Evolutionary conservation across 2,113 vertebrate species (phyloP).

Genomic region (Balaeniceps rex): DNA sequence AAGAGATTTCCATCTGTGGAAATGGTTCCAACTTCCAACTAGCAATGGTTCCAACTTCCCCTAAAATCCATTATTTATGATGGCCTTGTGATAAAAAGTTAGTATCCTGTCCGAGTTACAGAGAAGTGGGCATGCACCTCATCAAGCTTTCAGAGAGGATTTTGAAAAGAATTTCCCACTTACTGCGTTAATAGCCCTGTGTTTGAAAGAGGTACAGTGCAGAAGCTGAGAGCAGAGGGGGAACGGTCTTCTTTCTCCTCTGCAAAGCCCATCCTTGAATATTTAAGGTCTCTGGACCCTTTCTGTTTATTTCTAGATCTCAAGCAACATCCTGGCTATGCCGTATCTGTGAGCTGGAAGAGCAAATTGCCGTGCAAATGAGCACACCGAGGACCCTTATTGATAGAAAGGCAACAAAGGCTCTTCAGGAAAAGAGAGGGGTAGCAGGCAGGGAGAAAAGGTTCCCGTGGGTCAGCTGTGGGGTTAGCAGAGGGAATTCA

Average conservation of each 20-base stretch:
- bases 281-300: neutral
- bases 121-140: constrained; percentile 5
- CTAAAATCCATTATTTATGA: constrained; percentile 23
- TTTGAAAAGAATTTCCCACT: constrained; percentile 40
- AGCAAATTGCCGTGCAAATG: neutral
- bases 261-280: neutral
- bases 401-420: constrained; percentile 13
- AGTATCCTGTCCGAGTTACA: constrained; percentile 4
- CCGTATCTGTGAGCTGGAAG: neutral
- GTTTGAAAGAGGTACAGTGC: neutral
- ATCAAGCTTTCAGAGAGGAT: constrained; percentile 52
- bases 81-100: constrained; percentile 15
- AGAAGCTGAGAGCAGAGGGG: neutral
- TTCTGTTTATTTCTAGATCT: neutral
- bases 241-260: neutral
- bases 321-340: neutral
- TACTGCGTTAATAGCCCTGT: constrained; percentile 5
- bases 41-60: no score
- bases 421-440: neutral
- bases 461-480: neutral
- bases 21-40: no score
- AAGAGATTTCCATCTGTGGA: constrained; percentile 40
- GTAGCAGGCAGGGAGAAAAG: neutral
- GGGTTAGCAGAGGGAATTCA: constrained; percentile 10
- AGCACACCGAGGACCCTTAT: neutral